Percentiles rank a stretch among this genome's conserved stretches.
phyloP scores from a whole-genome alignment of 1,140 invertebrate genomes.

The Papilio polytes region DNA sequence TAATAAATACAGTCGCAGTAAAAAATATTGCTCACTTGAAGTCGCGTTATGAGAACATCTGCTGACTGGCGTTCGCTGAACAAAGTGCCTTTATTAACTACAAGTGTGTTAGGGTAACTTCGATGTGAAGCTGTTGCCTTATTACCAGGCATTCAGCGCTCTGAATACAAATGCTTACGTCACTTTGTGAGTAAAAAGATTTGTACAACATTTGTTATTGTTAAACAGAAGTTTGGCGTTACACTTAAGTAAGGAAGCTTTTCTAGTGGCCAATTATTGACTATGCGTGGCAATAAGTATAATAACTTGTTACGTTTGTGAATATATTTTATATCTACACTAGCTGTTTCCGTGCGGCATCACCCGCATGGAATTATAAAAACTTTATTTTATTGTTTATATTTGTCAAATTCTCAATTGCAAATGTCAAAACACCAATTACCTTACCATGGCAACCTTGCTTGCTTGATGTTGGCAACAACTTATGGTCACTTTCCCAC shows the following conservation, averaged over 20 bases:
- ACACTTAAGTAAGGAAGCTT: background rate
- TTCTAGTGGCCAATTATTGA: background rate
- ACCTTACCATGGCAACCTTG: too few species aligned
- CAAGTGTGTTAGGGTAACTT: conserved; percentile 13
- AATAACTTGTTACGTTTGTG: too few species aligned
- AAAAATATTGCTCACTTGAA: conserved; percentile 9
- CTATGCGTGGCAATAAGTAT: too few species aligned
- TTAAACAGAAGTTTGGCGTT: background rate
- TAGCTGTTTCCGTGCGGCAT: too few species aligned
- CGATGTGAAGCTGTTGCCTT: conserved; percentile 4
- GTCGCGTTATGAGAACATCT: conserved; percentile 11
- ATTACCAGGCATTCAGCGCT: background rate
- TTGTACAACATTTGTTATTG: background rate
- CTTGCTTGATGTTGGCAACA: too few species aligned
- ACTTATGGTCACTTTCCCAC: too few species aligned
- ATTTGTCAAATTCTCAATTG: too few species aligned
- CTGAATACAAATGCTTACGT: conserved; percentile 4
- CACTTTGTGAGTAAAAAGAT: background rate
- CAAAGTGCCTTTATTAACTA: conserved; percentile 15
- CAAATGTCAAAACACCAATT: too few species aligned
- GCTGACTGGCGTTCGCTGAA: conserved; percentile 2
- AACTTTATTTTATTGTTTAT: too few species aligned
- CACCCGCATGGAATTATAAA: too few species aligned
- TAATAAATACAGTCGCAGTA: background rate
- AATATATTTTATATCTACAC: background rate